Conservation (phyloP, 2,888 invertebrate species). For the Hirtodrosophila histrioides region DNA sequence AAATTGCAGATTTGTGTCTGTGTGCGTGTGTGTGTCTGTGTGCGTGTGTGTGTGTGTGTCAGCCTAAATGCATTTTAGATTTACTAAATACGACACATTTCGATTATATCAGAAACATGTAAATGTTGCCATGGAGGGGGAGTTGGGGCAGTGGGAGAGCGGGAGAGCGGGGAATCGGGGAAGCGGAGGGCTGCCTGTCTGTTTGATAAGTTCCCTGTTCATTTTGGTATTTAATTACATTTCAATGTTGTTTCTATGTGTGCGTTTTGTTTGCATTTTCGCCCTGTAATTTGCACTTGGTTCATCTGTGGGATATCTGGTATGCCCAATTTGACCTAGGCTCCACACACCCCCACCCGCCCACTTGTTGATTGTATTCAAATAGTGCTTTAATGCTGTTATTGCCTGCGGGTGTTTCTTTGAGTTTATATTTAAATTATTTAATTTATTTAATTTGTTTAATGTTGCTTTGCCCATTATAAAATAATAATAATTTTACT, state of each 20-base stretch:
- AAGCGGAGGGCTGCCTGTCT: conserved; percentile 20
- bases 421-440: background rate
- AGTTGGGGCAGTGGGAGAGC: background rate
- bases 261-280: conserved; percentile 39
- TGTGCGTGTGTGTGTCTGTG: conserved; percentile 2
- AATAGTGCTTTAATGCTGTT: background rate
- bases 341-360: background rate
- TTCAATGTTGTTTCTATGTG: conserved; percentile 65
- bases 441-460: conserved; percentile 10
- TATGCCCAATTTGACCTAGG: conserved; percentile 11
- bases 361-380: conserved; percentile 10
- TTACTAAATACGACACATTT: conserved; percentile 69
- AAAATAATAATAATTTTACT: background rate
- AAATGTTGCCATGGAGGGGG: conserved; percentile 5
- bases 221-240: conserved; percentile 75
- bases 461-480: background rate
- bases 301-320: conserved; percentile 34
- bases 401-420: background rate
- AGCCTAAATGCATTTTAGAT: conserved; percentile 71
- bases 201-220: conserved; percentile 52
- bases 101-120: conserved; percentile 52
- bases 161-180: too few relatives aligned
- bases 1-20: conserved; percentile 10
- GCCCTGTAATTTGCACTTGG: conserved; percentile 48
- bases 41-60: conserved; percentile 4